These are phyloP conservation scores for Xiphydria camelus DNA, from an alignment of 2,888 invertebrate species.

Conservation along the genomic window DNA sequence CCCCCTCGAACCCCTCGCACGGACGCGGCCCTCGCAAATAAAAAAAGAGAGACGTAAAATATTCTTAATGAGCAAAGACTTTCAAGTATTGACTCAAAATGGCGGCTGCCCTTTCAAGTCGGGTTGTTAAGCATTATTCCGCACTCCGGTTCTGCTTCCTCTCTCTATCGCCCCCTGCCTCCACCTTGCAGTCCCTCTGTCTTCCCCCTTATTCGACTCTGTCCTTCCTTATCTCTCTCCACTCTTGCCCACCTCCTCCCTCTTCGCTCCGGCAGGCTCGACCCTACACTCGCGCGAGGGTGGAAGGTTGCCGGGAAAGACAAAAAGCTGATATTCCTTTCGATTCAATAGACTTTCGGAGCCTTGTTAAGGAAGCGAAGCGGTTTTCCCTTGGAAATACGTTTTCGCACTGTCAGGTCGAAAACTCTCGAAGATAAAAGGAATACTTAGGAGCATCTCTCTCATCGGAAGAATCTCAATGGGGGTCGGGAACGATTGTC, in stretches of 20 bases:
- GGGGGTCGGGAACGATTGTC: too few relatives aligned
- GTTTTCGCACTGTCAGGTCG: too few relatives aligned
- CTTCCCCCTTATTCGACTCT: conserved; percentile 21
- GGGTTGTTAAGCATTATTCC: conserved; percentile 55
- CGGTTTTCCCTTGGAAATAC: too few relatives aligned
- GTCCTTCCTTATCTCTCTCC: conserved; percentile 16
- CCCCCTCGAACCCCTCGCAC: too few relatives aligned
- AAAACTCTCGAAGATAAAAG: too few relatives aligned
- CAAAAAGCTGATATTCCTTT: not conserved
- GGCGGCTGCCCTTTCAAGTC: conserved; percentile 55
- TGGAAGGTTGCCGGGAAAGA: not conserved
- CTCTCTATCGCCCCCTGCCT: conserved; percentile 20
- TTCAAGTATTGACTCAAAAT: conserved; percentile 57
- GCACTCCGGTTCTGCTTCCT: conserved; percentile 25
- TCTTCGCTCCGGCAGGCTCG: conserved; percentile 7
- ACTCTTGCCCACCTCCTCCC: conserved; percentile 13
- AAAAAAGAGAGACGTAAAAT: conserved; percentile 44
- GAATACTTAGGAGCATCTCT: too few relatives aligned
- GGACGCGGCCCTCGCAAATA: conserved; percentile 13
- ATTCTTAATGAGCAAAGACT: conserved; percentile 57
- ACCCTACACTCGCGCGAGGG: too few relatives aligned
- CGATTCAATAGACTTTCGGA: not conserved
- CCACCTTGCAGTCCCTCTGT: conserved; percentile 29
- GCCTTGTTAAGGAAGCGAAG: not conserved
- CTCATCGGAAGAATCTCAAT: too few relatives aligned